phyloP scores from a whole-genome alignment of 2,797 vertebrate genomes.

The Acipenser ruthenus region DNA sequence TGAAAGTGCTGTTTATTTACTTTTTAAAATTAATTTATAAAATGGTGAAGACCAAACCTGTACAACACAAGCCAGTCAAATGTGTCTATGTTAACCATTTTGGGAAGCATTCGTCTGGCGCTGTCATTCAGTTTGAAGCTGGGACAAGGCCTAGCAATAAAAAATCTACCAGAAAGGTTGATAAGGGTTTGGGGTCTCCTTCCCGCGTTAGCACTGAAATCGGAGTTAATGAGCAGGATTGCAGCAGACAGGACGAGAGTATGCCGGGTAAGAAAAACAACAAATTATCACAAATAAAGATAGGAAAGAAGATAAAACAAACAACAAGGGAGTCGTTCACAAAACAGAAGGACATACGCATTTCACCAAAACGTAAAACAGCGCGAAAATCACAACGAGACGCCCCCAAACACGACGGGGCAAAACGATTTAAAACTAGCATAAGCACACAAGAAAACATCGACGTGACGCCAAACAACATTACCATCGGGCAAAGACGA shows the following conservation, averaged over 20 bases:
- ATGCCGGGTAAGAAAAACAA: not conserved
- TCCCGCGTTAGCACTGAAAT: too few species aligned
- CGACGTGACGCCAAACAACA: too few species aligned
- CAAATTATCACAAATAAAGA: not conserved
- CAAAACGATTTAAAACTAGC: too few species aligned
- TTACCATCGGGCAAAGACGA: too few species aligned
- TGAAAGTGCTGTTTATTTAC: not conserved
- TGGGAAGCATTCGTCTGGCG: constrained; percentile 7
- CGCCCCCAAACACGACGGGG: too few species aligned
- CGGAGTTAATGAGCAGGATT: too few species aligned
- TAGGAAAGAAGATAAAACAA: not conserved
- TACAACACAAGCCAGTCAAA: not conserved
- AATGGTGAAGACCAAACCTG: not conserved
- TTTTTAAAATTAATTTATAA: not conserved
- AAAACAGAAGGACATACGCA: too few species aligned
- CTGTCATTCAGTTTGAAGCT: not conserved
- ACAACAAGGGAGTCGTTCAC: too few species aligned
- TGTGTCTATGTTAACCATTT: constrained; percentile 8
- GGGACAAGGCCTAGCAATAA: not conserved
- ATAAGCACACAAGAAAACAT: too few species aligned
- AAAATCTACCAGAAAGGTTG: not conserved
- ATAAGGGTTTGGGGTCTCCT: too few species aligned
- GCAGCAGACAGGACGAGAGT: not conserved
- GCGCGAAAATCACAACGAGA: too few species aligned
- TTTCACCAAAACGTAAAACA: too few species aligned